Base-by-base conservation (phyloP, 1,140 invertebrate species). In the Contarinia nasturtii region DNA sequence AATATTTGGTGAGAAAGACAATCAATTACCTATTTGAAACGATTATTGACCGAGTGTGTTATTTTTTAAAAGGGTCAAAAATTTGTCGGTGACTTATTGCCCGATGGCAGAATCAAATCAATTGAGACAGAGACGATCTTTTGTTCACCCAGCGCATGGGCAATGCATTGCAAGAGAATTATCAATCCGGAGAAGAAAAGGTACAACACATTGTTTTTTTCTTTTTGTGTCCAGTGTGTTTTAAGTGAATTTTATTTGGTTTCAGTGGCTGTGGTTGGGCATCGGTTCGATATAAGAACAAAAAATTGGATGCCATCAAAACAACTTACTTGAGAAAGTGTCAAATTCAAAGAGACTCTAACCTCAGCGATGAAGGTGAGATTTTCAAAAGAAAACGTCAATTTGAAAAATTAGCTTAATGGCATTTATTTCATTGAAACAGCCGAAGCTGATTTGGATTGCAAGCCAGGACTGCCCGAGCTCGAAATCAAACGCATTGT, bases 191-290 rank as follows among this genome's bases (percentile, higher is more conserved):
- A 86, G 46, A 90, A 90, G 60, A 89, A 88, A 59, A 87, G 85
- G 44, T n/a, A n/a, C n/a, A n/a, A n/a, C n/a, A 34, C 7, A 33
- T n/a, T n/a, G n/a, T n/a, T n/a, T n/a, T n/a, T n/a, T n/a, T n/a
- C n/a, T n/a, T n/a, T n/a, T n/a, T n/a, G n/a, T n/a, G n/a, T n/a
- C n/a, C n/a, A n/a, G n/a, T n/a, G n/a, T n/a, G n/a, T n/a, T n/a
- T n/a, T n/a, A n/a, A n/a, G n/a, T n/a, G n/a, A n/a, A n/a, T n/a
- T n/a, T n/a, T n/a, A n/a, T n/a, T n/a, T n/a, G n/a, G n/a, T n/a
- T n/a, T n/a, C n/a, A n/a, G n/a, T n/a, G 86, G 86, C 1, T 91
- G 86, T 70, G 87, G 86, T 2, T 91, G 87, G 86, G 85, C 86
- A 7, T 88, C 76, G 17, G 76, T 80, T 1, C 78, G 82, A 57